Conservation (phyloP, 2,888 invertebrate species). For the Odontocolon sp. region DNA sequence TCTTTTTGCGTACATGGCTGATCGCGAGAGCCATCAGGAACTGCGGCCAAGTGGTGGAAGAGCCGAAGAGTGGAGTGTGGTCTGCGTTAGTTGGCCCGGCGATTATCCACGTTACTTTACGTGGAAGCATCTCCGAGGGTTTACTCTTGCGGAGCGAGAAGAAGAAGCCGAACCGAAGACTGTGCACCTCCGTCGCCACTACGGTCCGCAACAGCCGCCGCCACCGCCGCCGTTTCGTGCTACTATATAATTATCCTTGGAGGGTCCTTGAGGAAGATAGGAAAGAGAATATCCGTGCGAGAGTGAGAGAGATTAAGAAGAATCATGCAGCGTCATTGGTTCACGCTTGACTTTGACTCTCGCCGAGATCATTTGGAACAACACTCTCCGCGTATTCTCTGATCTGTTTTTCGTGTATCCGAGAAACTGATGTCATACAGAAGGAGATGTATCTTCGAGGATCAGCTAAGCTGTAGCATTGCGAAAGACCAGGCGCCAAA, state of each 20-base stretch:
- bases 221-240: constrained; percentile 53
- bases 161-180: too few relatives aligned
- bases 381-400: constrained; percentile 8
- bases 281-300: constrained; percentile 23
- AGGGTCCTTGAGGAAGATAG: constrained; percentile 69
- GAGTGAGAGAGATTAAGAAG: constrained; percentile 46
- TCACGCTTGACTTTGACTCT: constrained; percentile 52
- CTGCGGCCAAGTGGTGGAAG: too few relatives aligned
- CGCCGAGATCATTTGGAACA: constrained; percentile 31
- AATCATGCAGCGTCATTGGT: constrained; percentile 59
- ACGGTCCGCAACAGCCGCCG: background rate
- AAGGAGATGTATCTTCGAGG: background rate
- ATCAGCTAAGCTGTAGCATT: background rate
- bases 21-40: background rate
- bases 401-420: background rate
- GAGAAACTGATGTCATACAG: background rate
- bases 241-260: constrained; percentile 77
- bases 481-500: background rate
- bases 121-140: constrained; percentile 68
- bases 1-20: background rate
- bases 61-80: background rate
- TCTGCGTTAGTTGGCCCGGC: constrained; percentile 58
- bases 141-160: constrained; percentile 58
- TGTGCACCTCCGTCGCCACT: constrained; percentile 8
- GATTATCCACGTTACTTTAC: constrained; percentile 75